phyloP scores from a whole-genome alignment of 2,797 vertebrate species.

The Cryptoprocta ferox region DNA sequence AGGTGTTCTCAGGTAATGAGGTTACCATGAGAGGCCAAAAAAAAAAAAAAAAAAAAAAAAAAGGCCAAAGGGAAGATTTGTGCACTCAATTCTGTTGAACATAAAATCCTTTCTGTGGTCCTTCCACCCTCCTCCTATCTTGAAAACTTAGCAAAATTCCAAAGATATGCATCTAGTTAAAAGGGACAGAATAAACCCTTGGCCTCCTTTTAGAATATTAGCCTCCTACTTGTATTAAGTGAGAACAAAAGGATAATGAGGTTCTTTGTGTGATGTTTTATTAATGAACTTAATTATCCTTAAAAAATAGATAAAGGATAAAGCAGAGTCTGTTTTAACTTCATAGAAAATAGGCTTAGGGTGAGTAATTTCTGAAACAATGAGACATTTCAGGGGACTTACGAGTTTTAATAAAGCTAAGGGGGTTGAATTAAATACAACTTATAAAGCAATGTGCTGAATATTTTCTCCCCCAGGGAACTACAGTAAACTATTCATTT shows the following conservation, averaged over 20 bases:
- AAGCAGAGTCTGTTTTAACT: conserved; percentile 63
- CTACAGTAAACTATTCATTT: neutral
- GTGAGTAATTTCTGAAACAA: conserved; percentile 56
- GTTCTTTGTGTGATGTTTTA: conserved; percentile 59
- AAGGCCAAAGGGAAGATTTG: neutral
- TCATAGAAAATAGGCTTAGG: conserved; percentile 60
- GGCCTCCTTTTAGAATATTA: conserved; percentile 11
- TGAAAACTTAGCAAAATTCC: conserved; percentile 28
- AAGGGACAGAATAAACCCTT: neutral
- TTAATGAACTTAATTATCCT: conserved; percentile 73
- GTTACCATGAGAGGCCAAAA: neutral
- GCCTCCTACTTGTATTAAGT: conserved; percentile 36
- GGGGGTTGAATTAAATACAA: conserved; percentile 47
- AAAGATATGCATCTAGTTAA: conserved; percentile 39
- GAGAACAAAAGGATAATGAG: conserved; percentile 56
- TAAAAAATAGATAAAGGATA: conserved; percentile 60
- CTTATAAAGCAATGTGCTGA: neutral
- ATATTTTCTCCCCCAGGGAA: neutral
- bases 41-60: neutral
- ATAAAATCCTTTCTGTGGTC: neutral
- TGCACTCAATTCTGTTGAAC: neutral
- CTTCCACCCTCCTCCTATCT: neutral
- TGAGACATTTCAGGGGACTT: conserved; percentile 48
- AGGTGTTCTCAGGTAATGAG: neutral
- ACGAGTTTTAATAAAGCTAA: conserved; percentile 60